Base-by-base conservation (phyloP, 2,113 vertebrate genomes). In the Shinisaurus crocodilurus region DNA sequence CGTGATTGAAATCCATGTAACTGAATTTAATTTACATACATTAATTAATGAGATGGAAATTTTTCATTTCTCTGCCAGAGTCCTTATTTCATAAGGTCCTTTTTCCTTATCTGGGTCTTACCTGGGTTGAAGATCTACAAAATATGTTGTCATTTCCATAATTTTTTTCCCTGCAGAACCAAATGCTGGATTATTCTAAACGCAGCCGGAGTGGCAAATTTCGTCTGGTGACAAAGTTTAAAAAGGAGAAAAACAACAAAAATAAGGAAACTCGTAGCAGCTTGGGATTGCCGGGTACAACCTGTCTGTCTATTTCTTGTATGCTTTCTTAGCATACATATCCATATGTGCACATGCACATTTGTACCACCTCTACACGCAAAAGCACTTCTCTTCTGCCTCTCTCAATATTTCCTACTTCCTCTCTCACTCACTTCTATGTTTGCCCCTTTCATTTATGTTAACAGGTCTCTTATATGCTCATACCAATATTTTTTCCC, bases 161-260 rank as follows among this genome's bases (percentile, higher is more conserved):
- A 67, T 72, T 90, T 45, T 88, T 91, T 50, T 43, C 27, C 3
- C 74, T 70, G 9, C 96, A 99, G 99, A 98, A 95, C 27, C 96
- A 97, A 76, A 96, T 98, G 91, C 93, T 98, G 60, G 99, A 99
- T 89, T 98, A 98, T 87, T 98, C 98, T 18, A 99, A 99, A 92
- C 97, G 98, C 43, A 97, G 97, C 94, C 98, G 98, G 63, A 98
- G 98, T 2, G 97, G 97, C 7, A 99, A 99, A 90, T 99, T 99
- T 93, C 98, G 99, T n/a, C 98, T 99, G 1, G 99, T 99, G 95
- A 98, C 98, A 63, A 99, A 99, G 90, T 99, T 99, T 93, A 99
- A 99, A 94, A 99, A 99, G 91, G 99, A 99, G 91, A 99, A 99
- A 89, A 99, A 98, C 97, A 99, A 98, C 96, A 99, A 98, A 96